These are phyloP conservation scores for Sebastes aleutianus DNA, from an alignment of 2,797 vertebrate species.

Conservation along the genomic window DNA sequence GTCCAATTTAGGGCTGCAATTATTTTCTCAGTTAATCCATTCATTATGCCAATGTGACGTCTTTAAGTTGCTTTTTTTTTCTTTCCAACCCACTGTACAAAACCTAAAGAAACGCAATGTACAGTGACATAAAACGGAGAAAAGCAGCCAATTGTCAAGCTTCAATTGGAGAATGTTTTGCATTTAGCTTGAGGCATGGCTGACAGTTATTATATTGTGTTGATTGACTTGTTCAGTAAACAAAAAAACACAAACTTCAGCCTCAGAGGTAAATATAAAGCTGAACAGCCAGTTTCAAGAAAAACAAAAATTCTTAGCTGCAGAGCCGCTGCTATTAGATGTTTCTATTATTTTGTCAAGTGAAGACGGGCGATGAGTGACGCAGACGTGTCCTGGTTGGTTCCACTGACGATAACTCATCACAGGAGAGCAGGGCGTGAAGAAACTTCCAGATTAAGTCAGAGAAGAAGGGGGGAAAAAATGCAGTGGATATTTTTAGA, in stretches of 20 bases:
- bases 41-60: background rate
- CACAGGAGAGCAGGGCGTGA: slow-evolving; percentile 10
- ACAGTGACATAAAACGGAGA: background rate
- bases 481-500: slow-evolving; percentile 59
- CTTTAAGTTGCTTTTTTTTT: background rate
- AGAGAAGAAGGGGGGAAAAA: slow-evolving; percentile 6
- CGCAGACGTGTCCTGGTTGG: background rate
- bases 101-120: background rate
- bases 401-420: slow-evolving; percentile 8
- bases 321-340: background rate
- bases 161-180: background rate
- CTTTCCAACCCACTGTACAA: background rate
- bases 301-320: background rate
- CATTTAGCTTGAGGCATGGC: background rate
- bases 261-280: background rate
- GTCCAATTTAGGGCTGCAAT: background rate
- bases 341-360: background rate
- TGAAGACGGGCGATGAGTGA: slow-evolving; percentile 15
- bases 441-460: slow-evolving; percentile 56
- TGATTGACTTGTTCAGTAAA: background rate
- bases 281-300: background rate
- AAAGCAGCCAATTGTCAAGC: background rate
- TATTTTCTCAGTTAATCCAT: background rate
- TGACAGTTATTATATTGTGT: background rate
- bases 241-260: background rate